Evolutionary conservation across 2,888 invertebrate genomes (phyloP), one percentile per base, ranked within the genome.

Genomic region (Calliphora vomitoria): DNA sequence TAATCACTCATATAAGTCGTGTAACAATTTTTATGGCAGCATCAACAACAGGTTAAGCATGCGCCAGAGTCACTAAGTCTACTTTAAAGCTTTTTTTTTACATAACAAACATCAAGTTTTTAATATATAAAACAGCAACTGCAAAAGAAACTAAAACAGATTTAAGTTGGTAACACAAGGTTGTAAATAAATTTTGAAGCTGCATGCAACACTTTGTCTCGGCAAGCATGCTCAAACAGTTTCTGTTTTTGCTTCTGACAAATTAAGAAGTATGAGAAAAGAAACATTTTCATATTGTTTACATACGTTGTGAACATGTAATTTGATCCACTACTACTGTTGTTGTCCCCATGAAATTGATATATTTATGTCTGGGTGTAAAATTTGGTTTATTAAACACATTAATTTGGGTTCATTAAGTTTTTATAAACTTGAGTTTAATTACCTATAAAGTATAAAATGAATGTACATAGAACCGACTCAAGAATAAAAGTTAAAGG

Each of bases 331-430:
- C 20, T 38, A 4, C 13, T 75, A 76, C 35, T 78, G 55, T 44
- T 75, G 55, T 31, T n/a, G n/a, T 66, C 53, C 53, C 13, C 3
- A 53, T 55, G 84, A 74, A 84, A 87, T 79, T 78, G 78, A 87
- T 82, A 84, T 64, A 87, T 81, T 87, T 84, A n/a, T 50, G 87
- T 87, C 87, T 87, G 84, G 66, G 62, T 87, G 62, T 74, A 84
- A 66, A 72, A n/a, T 41, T 35, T 38, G n/a, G 5, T 53, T 41
- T 62, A 50, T 55, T 62, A 69, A 68, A 74, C 58, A 66, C 25
- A 75, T 82, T 79, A 82, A 20, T 62, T 82, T 55, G 6, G 82
- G 82, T 79, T 86, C 82, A 86, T 68, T 86, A 69, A 11, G 8
- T 74, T 74, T 74, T 41, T 8, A 60, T 71, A 47, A 76, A 69